These are phyloP conservation scores for Schizothorax lantsangensis DNA, from an alignment of 2,797 vertebrate species.

Conservation along the genomic window DNA sequence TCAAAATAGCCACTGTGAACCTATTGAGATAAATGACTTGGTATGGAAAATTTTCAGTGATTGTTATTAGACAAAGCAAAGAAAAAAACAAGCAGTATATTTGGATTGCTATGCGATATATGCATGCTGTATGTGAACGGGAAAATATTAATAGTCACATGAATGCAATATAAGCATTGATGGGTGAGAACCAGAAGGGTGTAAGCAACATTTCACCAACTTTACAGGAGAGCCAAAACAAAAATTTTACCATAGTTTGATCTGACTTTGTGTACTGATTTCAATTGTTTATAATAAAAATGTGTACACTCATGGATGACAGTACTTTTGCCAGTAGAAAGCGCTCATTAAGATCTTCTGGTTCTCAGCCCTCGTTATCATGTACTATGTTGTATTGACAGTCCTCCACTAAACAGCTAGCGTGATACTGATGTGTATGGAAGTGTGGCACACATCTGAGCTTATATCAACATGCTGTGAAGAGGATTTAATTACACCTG, in stretches of 20 bases:
- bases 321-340: no score
- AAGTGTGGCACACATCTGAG: background rate
- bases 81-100: background rate
- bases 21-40: background rate
- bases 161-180: background rate
- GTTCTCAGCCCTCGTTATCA: background rate
- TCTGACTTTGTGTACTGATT: no score
- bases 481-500: slow-evolving; percentile 3
- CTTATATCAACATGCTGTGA: background rate
- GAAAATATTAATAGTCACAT: background rate
- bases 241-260: no score
- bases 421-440: background rate
- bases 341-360: no score
- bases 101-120: background rate
- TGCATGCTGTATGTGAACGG: background rate
- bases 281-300: no score
- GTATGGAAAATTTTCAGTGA: background rate
- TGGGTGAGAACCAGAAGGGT: no score
- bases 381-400: background rate
- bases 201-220: no score
- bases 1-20: background rate
- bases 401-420: background rate
- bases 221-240: no score
- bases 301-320: no score
- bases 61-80: background rate